Evolutionary conservation across 2,113 vertebrate genomes (phyloP).

Genomic region (Piaya cayana): DNA sequence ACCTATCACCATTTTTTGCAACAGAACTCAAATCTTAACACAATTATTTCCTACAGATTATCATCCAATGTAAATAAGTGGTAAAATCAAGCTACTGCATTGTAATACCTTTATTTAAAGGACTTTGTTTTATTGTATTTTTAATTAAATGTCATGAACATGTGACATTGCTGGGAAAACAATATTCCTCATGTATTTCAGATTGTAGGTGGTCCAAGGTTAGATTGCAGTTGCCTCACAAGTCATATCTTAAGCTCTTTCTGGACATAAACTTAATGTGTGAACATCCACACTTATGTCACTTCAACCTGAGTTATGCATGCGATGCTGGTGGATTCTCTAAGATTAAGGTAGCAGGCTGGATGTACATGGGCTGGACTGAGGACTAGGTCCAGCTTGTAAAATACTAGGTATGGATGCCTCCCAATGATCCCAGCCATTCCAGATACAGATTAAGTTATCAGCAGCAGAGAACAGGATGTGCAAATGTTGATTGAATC

Average conservation of each 20-base stretch:
- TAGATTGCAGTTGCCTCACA: neutral
- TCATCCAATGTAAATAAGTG: neutral
- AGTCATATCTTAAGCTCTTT: neutral
- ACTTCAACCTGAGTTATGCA: neutral
- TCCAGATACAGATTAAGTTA: neutral
- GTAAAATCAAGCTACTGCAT: neutral
- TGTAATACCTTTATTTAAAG: neutral
- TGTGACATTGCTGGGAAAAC: neutral
- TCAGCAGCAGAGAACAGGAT: neutral
- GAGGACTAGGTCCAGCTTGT: neutral
- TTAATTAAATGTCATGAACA: neutral
- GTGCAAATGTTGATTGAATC: neutral
- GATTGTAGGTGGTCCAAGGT: neutral
- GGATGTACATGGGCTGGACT: neutral
- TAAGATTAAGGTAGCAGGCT: neutral
- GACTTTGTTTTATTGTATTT: neutral
- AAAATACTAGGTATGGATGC: neutral
- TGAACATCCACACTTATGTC: neutral
- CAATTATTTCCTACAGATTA: neutral
- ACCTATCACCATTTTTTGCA: neutral
- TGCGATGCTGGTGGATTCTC: neutral
- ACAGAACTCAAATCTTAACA: rapidly evolving
- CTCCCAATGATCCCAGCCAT: neutral
- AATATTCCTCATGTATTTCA: neutral
- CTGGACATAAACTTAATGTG: neutral